Base-by-base conservation (phyloP, 2,113 vertebrate species). In the Heliornis fulica region DNA sequence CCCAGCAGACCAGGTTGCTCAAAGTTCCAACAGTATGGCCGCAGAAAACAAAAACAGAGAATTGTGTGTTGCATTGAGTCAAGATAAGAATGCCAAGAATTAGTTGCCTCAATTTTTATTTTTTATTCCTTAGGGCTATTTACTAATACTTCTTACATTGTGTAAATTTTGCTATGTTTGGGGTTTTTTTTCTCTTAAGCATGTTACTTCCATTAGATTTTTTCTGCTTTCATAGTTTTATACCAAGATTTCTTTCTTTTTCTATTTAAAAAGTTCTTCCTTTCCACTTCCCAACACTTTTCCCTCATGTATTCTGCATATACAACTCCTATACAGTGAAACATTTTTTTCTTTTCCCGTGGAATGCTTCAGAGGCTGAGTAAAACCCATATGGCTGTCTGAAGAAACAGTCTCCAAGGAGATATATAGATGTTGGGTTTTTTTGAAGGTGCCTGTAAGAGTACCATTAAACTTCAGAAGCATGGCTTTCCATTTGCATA, bases 301-400 rank as follows among this genome's bases (percentile, higher is more conserved):
- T 45, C 18, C 36, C 0, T 14, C 15, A 20, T 16, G 10, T 41
- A 41, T 50, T 64, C 19, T 69, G 31, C 0, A 0, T 22, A 22
- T 56, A 50, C 14, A 60, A 31, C 29, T 41, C 15, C 32, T 82
- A 23, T 18, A 46, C 17, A 19, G 0, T 32, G 7, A 65, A 64
- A 21, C n/a, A n/a, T 28, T 34, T 57, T 40, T 90, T 83, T 54
- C n/a, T 77, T 90, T 90, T 88, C 34, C 23, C 38, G 4, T 15
- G 10, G 14, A 87, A 63, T 50, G 32, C n/a, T 82, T 80, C 10
- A 1, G 18, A 77, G 6, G 4, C 3, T 4, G 0, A 71, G 68
- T 1, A 89, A 90, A 87, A 22, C 13, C 36, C 6, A 7, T 28
- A 38, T 29, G 11, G 6, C 2, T n/a, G 14, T 23, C 32, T 56